Evolutionary conservation across 2,797 vertebrate species (phyloP), one percentile per base, ranked within the genome.

Genomic region (Cryptoblepharus egeriae): DNA sequence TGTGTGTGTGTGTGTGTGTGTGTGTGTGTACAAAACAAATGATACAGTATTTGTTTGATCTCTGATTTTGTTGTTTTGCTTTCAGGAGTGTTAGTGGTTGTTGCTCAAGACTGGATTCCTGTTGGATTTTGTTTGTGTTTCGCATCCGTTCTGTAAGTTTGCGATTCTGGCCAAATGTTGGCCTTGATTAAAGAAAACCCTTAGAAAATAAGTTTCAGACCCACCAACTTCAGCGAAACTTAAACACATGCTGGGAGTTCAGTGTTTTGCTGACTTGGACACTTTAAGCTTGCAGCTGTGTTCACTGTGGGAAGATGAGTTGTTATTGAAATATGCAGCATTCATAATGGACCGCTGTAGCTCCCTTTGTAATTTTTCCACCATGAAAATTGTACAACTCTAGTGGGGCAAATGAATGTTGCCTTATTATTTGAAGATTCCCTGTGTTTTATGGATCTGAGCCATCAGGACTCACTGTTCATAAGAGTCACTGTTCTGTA

Each of bases 301-400:
- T 37, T 85, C 49, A 16, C 39, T 20, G 1, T 4, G 72, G 39
- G 70, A 82, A 76, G 80, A 22, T 28, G 70, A 9, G 2, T 60
- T 87, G 49, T 84, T 80, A 11, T 5, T 13, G 90, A 89, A 88
- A 83, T 30, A 79, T 60, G 28, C 30, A 78, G 45, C n/a, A 4
- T 73, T 15, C 18, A 65, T 65, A 64, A 79, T 3, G 42, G 75
- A 30, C 39, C 61, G 45, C 80, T 71, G 71, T 75, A 30, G 60
- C 60, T 84, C 16, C 75, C 10, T 30, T 73, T 42, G 74, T 32
- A 77, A 85, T 60, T 0, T 0, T 72, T 68, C 60, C 60, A 78
- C 75, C 68, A 77, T 77, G 68, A 65, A 77, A 71, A 82, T 72
- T 77, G 68, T 77, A 65, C 60, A 32, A 16, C 52, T 83, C 42